phyloP scores from a whole-genome alignment of 2,797 vertebrate species.

The Lacerta viridis region DNA sequence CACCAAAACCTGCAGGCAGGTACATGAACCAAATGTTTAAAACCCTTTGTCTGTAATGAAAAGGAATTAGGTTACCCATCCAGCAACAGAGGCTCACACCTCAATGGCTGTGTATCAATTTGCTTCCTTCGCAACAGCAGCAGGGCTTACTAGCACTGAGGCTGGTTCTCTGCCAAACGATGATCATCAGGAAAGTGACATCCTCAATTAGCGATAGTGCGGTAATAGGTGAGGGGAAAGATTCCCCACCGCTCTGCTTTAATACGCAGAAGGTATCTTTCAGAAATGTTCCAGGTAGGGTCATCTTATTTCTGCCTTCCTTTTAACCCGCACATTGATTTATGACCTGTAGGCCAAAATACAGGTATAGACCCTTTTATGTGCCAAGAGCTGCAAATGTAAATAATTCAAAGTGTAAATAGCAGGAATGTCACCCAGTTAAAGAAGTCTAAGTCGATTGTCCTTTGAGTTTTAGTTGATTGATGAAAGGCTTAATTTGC shows the following conservation, averaged over 20 bases:
- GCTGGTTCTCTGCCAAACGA: slow-evolving; percentile 11
- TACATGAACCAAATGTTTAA: background rate
- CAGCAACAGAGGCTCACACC: background rate
- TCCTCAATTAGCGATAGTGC: slow-evolving; percentile 33
- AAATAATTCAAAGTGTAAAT: background rate
- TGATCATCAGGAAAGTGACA: slow-evolving; percentile 15
- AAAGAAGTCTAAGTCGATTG: background rate
- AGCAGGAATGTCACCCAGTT: background rate
- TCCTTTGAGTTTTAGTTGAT: no score
- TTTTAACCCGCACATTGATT: background rate
- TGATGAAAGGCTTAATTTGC: no score
- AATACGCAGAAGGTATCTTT: background rate
- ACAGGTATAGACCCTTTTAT: background rate
- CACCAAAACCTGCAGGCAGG: background rate
- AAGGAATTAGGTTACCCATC: slow-evolving; percentile 31
- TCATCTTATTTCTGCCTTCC: background rate
- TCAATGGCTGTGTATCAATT: background rate
- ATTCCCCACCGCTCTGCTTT: background rate
- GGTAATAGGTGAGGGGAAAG: background rate
- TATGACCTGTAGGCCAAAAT: background rate
- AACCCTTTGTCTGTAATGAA: background rate
- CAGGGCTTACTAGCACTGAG: background rate
- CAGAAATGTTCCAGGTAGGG: background rate
- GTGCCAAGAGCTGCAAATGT: background rate
- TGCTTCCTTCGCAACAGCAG: background rate